A percentile compares a stretch with the other conserved stretches of the same genome.
Evolutionary conservation across 1,140 invertebrate species (phyloP).

Genomic region (Arion vulgaris): DNA sequence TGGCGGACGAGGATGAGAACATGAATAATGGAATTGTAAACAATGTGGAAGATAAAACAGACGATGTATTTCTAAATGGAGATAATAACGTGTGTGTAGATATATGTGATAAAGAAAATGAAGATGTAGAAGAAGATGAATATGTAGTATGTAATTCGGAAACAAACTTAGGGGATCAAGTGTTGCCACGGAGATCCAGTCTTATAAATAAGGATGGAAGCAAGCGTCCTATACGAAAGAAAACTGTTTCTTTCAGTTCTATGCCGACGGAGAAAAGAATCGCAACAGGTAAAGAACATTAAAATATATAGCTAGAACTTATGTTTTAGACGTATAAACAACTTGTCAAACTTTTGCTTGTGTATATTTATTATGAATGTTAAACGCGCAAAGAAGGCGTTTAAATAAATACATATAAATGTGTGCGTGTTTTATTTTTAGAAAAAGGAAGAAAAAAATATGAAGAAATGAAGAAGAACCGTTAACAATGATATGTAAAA

Average conservation of each 20-base stretch:
- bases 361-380: no score
- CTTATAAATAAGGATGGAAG: conserved; percentile 61
- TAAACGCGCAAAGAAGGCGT: no score
- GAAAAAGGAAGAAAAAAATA: no score
- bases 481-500: no score
- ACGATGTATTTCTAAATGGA: conserved; percentile 62
- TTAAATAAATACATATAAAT: no score
- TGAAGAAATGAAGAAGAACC: no score
- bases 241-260: conserved; percentile 70
- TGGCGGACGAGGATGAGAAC: conserved; percentile 61
- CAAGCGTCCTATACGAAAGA: conserved; percentile 62
- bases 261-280: conserved; percentile 72
- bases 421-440: no score
- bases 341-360: no score
- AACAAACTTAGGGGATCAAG: conserved; percentile 45
- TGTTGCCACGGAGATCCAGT: conserved; percentile 58
- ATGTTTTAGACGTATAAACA: no score
- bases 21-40: conserved; percentile 38
- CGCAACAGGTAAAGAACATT: conserved; percentile 71
- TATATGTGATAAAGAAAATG: conserved; percentile 42
- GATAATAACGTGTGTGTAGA: conserved; percentile 40
- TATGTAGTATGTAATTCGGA: conserved; percentile 38
- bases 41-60: conserved; percentile 43
- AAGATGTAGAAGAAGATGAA: conserved; percentile 34
- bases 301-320: no score